Evolutionary conservation across 2,113 vertebrate genomes (phyloP).

Genomic region (Nyctereutes procyonoides): DNA sequence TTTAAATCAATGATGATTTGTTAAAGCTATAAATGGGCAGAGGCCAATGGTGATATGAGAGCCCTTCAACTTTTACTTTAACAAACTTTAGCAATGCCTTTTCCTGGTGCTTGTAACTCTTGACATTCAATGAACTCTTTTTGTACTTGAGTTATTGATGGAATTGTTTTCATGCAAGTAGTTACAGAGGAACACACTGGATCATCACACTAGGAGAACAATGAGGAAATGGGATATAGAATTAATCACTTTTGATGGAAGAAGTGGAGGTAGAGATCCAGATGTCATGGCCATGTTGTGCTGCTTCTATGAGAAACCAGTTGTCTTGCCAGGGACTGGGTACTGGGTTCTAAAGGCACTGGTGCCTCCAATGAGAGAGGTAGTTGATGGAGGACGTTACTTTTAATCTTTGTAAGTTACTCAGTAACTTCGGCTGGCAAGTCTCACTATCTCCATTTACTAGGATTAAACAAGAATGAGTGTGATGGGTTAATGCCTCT

Average conservation of each 20-base stretch:
- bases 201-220: background rate
- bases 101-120: background rate
- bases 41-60: background rate
- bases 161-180: background rate
- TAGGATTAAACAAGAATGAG: background rate
- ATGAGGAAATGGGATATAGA: background rate
- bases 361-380: background rate
- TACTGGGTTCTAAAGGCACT: background rate
- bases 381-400: background rate
- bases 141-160: background rate
- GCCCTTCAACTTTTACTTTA: background rate
- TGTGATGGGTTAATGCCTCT: background rate
- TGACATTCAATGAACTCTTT: background rate
- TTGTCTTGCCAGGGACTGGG: fast-evolving
- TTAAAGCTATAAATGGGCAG: background rate
- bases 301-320: background rate
- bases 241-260: background rate
- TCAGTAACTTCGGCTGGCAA: background rate
- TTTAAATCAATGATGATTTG: background rate
- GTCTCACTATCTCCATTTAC: background rate
- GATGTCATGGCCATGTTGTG: fast-evolving
- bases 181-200: background rate
- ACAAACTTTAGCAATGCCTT: background rate
- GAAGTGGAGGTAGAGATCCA: background rate
- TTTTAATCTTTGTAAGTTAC: fast-evolving